Evolutionary conservation across 2,797 vertebrate genomes (phyloP).

Genomic region (Hydrocynus forskahlii): DNA sequence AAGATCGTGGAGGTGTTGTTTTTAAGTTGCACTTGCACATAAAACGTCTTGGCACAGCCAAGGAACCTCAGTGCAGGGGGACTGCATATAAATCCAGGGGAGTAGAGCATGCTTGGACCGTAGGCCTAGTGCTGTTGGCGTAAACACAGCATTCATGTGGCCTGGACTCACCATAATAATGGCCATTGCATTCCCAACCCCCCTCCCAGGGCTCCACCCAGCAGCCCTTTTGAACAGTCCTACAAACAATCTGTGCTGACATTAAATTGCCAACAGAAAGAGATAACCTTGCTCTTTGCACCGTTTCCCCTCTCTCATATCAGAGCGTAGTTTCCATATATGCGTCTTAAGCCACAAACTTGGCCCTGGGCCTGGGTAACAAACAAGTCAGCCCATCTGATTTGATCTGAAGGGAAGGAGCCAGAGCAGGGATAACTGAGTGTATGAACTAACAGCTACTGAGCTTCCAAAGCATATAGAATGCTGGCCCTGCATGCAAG

Average conservation of each 20-base stretch:
- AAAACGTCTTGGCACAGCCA: too few species aligned
- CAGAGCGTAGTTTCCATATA: slow-evolving; percentile 17
- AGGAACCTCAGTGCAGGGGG: neutral
- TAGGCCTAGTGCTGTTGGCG: slow-evolving; percentile 52
- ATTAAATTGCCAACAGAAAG: slow-evolving; percentile 35
- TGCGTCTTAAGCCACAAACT: slow-evolving; percentile 25
- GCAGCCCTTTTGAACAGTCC: neutral
- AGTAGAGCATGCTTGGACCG: slow-evolving; percentile 53
- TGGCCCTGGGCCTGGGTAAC: slow-evolving; percentile 27
- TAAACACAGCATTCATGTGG: slow-evolving; percentile 70
- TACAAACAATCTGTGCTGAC: neutral
- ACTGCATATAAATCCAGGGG: slow-evolving; percentile 26
- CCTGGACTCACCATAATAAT: slow-evolving; percentile 31
- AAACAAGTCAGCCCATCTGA: slow-evolving; percentile 32
- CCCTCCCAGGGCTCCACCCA: neutral
- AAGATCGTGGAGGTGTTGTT: neutral
- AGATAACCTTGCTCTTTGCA: slow-evolving; percentile 13
- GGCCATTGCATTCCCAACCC: neutral
- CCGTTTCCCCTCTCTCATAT: slow-evolving; percentile 39
- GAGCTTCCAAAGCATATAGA: neutral
- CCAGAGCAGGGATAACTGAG: neutral
- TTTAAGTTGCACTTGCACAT: too few species aligned
- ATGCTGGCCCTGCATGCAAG: slow-evolving; percentile 13
- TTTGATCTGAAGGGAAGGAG: slow-evolving; percentile 17
- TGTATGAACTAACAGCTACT: neutral